phyloP scores from a whole-genome alignment of 2,113 vertebrate species.

The Pangasianodon gigas region DNA sequence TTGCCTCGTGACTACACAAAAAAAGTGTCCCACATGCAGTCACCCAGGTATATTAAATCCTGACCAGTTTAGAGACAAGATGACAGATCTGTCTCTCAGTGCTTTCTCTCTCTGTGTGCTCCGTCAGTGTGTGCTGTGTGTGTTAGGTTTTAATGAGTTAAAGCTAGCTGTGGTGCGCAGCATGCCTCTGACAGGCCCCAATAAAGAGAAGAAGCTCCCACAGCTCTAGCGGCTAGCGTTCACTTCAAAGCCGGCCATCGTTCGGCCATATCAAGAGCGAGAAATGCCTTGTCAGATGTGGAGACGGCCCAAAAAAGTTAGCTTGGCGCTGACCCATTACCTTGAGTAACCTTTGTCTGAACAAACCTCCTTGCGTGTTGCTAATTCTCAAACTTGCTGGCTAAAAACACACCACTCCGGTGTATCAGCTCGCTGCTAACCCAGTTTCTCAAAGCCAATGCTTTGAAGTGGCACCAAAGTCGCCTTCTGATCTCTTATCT shows the following conservation, averaged over 20 bases:
- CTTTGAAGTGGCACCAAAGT: constrained; percentile 82
- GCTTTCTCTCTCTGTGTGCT: constrained; percentile 52
- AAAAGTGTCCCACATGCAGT: constrained; percentile 10
- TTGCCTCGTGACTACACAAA: neutral
- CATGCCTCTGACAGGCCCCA: constrained; percentile 71
- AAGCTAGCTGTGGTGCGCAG: constrained; percentile 65
- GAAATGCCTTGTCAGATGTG: constrained; percentile 67
- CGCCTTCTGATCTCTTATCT: constrained; percentile 78
- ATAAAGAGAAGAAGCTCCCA: constrained; percentile 74
- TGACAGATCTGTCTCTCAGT: constrained; percentile 40
- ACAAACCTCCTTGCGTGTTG: constrained; percentile 10
- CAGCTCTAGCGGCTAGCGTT: constrained; percentile 72
- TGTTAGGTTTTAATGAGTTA: constrained; percentile 71
- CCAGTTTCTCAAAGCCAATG: constrained; percentile 71
- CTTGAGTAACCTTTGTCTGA: constrained; percentile 39
- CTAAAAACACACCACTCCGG: constrained; percentile 46
- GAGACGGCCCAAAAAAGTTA: constrained; percentile 59
- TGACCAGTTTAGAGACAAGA: constrained; percentile 36
- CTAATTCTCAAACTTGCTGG: constrained; percentile 29
- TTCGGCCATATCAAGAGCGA: constrained; percentile 74
- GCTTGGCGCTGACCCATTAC: constrained; percentile 59
- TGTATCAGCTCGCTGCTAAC: constrained; percentile 67
- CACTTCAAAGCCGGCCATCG: constrained; percentile 75
- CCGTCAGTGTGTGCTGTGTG: constrained; percentile 67
- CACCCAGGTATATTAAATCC: constrained; percentile 44